Evolutionary conservation across 1,140 invertebrate genomes (phyloP).

Genomic region (Neodiprion pinetum): DNA sequence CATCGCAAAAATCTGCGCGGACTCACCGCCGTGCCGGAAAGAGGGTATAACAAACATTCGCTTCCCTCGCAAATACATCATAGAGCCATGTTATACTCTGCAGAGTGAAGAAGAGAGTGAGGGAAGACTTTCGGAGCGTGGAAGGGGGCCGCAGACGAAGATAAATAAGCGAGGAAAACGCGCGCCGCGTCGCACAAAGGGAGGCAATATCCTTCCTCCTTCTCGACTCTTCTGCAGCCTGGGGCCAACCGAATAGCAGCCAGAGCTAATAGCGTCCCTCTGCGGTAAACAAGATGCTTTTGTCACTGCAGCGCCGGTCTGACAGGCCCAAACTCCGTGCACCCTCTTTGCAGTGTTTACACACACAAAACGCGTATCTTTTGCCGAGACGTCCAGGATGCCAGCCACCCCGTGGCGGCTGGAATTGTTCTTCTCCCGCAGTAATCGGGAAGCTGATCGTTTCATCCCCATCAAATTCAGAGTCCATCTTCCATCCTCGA

Average conservation of each 20-base stretch:
- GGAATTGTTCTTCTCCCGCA: too few species aligned
- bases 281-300: slow-evolving; percentile 50
- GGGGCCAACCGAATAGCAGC: slow-evolving; percentile 16
- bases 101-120: slow-evolving; percentile 14
- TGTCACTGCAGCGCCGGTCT: slow-evolving; percentile 39
- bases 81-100: too few species aligned
- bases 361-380: background rate
- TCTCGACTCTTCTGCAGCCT: slow-evolving; percentile 23
- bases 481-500: too few species aligned
- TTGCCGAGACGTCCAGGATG: too few species aligned
- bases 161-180: slow-evolving; percentile 55
- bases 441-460: too few species aligned
- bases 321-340: slow-evolving; percentile 3
- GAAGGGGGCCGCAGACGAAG: slow-evolving; percentile 39
- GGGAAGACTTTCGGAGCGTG: slow-evolving; percentile 23
- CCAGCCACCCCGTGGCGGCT: too few species aligned
- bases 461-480: too few species aligned
- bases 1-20: too few species aligned
- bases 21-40: too few species aligned
- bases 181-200: slow-evolving; percentile 40
- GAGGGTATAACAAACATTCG: too few species aligned
- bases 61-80: too few species aligned
- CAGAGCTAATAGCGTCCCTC: slow-evolving; percentile 46
- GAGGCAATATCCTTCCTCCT: slow-evolving; percentile 49
- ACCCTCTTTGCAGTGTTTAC: slow-evolving; percentile 9